A percentile compares a stretch with the other conserved stretches of the same genome.
phyloP scores from a whole-genome alignment of 2,888 invertebrate species.

The Megastigmus dorsalis region DNA sequence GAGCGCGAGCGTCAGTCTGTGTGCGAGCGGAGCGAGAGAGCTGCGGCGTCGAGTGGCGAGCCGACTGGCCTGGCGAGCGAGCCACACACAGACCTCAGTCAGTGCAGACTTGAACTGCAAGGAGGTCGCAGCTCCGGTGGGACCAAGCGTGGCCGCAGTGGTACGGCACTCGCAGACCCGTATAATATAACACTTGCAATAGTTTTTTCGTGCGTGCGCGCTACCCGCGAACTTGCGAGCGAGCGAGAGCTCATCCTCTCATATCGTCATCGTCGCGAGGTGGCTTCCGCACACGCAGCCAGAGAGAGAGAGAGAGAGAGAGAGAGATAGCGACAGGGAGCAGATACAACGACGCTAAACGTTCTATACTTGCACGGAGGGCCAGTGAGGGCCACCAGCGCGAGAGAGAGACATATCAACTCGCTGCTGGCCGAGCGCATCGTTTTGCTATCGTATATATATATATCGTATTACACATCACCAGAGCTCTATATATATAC shows the following conservation, averaged over 20 bases:
- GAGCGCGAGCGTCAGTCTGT: background rate
- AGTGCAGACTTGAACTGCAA: conserved; percentile 8
- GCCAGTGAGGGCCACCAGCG: background rate
- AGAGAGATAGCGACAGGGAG: no score
- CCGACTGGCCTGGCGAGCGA: no score
- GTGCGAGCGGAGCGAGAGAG: no score
- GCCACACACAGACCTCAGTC: no score
- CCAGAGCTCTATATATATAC: no score
- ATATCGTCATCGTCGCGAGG: background rate
- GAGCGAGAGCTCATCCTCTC: background rate
- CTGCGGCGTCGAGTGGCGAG: background rate
- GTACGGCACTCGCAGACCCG: no score
- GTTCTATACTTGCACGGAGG: no score
- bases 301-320: background rate
- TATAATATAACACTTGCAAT: no score
- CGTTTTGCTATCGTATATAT: background rate
- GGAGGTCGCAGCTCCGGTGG: background rate
- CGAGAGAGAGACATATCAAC: background rate
- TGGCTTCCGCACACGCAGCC: background rate
- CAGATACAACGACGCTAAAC: background rate
- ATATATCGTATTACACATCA: background rate
- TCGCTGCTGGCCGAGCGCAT: background rate
- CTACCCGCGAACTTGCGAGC: background rate
- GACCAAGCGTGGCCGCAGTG: no score
- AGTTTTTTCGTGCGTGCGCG: background rate